These are phyloP conservation scores for Euborellia annulipes DNA, from an alignment of 1,140 invertebrate species.

Conservation along the genomic window DNA sequence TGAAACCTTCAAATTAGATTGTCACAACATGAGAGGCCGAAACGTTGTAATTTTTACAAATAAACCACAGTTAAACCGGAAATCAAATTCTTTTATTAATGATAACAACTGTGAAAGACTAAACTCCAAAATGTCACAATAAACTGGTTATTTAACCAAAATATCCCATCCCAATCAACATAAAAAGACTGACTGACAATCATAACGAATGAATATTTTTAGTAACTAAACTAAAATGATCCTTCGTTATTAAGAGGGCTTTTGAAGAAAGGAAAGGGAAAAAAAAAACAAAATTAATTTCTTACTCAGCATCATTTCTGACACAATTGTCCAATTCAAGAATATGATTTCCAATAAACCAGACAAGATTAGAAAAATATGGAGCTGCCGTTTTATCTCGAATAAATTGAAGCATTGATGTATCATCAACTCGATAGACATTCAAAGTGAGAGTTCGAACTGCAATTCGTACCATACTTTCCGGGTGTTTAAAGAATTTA, in stretches of 20 bases:
- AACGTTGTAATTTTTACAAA: too few relatives aligned
- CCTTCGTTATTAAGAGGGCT: too few relatives aligned
- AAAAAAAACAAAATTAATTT: too few relatives aligned
- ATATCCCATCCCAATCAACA: conserved; percentile 2
- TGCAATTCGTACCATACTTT: conserved; percentile 98
- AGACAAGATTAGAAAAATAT: conserved; percentile 98
- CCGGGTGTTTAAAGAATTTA: conserved; percentile 97
- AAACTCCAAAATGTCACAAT: too few relatives aligned
- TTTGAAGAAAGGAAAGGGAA: too few relatives aligned
- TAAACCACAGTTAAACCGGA: too few relatives aligned
- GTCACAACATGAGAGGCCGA: too few relatives aligned
- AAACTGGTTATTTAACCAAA: too few relatives aligned
- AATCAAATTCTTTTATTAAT: too few relatives aligned
- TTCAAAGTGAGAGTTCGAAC: conserved; percentile 94
- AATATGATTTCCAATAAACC: conserved; percentile 98
- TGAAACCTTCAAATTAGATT: too few relatives aligned
- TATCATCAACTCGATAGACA: conserved; percentile 90
- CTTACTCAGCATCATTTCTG: conserved; percentile 85
- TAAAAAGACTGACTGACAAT: not conserved
- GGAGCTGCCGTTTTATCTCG: conserved; percentile 88
- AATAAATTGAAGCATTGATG: conserved; percentile 91
- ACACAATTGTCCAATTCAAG: conserved; percentile 91
- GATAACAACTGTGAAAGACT: too few relatives aligned
- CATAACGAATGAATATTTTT: conserved; percentile 7
- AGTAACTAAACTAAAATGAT: too few relatives aligned